A percentile compares a stretch with the other conserved stretches of the same genome.
Evolutionary conservation across 2,888 invertebrate species (phyloP).

Genomic region (Agrochola lychnidis): DNA sequence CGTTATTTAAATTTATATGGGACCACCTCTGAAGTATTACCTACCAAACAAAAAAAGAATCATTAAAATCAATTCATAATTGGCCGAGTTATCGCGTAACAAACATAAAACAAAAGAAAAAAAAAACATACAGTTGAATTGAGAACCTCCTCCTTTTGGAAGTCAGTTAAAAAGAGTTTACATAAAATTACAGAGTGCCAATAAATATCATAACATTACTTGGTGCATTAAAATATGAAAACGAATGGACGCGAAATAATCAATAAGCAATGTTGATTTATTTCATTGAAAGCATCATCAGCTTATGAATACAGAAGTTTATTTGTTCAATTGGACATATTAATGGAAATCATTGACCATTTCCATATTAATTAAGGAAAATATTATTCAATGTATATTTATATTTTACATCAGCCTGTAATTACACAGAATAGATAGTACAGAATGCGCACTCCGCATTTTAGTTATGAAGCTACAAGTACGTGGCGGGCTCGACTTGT

Average conservation of each 20-base stretch:
- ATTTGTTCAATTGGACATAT: slow-evolving; percentile 22
- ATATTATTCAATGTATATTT: slow-evolving; percentile 1
- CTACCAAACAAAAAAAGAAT: no score
- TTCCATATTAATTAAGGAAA: slow-evolving; percentile 24
- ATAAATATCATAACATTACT: not conserved
- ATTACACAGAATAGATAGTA: not conserved
- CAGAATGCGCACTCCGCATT: no score
- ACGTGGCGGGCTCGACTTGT: no score
- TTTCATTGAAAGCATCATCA: slow-evolving; percentile 15
- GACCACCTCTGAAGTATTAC: no score
- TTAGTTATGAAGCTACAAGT: no score
- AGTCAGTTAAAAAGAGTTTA: not conserved
- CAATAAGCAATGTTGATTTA: slow-evolving; percentile 9
- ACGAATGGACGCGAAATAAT: slow-evolving; percentile 14
- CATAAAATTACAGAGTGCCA: not conserved
- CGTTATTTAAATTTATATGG: no score
- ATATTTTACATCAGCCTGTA: not conserved
- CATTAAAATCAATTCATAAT: no score
- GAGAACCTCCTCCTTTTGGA: no score
- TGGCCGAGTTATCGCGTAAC: no score
- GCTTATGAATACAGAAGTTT: slow-evolving; percentile 9
- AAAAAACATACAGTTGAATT: no score
- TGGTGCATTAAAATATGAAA: slow-evolving; percentile 6
- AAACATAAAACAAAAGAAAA: no score
- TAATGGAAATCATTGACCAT: slow-evolving; percentile 27